Evolutionary conservation across 1,140 invertebrate genomes (phyloP).

Genomic region (Drosophila pallidifrons): DNA sequence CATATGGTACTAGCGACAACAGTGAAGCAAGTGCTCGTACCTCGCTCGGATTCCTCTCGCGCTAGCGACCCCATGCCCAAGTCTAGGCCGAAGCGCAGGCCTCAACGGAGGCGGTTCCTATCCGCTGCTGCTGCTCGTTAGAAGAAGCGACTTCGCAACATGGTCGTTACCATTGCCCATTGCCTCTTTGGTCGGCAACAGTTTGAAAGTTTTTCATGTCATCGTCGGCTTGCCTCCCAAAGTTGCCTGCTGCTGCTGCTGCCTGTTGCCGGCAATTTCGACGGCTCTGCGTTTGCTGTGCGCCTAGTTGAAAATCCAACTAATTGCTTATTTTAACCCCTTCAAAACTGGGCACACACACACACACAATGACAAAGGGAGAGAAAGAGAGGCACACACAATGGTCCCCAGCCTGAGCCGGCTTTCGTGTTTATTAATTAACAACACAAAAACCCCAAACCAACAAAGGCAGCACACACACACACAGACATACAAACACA

Average conservation of each 20-base stretch:
- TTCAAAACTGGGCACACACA: slow-evolving; percentile 80
- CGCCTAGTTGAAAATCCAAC: slow-evolving; percentile 85
- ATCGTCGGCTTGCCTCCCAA: slow-evolving; percentile 62
- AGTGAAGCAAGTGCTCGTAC: slow-evolving; percentile 19
- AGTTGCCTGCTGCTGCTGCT: slow-evolving; percentile 54
- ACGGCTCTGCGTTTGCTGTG: slow-evolving; percentile 76
- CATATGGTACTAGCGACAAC: slow-evolving; percentile 22
- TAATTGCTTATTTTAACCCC: slow-evolving; percentile 85
- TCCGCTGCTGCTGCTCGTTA: slow-evolving; percentile 51
- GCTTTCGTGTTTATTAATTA: slow-evolving; percentile 84
- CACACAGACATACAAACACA: slow-evolving; percentile 27
- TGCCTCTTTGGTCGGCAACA: slow-evolving; percentile 56
- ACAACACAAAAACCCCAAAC: slow-evolving; percentile 82
- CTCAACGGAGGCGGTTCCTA: slow-evolving; percentile 25
- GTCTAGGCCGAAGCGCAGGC: slow-evolving; percentile 9
- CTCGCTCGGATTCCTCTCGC: slow-evolving; percentile 34
- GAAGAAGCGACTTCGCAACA: slow-evolving; percentile 44
- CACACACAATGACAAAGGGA: slow-evolving; percentile 31
- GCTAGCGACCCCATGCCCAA: slow-evolving; percentile 48
- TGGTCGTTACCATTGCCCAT: slow-evolving; percentile 19
- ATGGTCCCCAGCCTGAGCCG: slow-evolving; percentile 62
- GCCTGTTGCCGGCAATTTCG: slow-evolving; percentile 64
- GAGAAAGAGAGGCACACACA: slow-evolving; percentile 46
- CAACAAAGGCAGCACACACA: slow-evolving; percentile 69
- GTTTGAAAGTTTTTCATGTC: slow-evolving; percentile 81